Percentiles rank a stretch among this genome's conserved stretches.
Evolutionary conservation across 2,797 vertebrate species (phyloP).

Genomic region (Calcarius lapponicus): DNA sequence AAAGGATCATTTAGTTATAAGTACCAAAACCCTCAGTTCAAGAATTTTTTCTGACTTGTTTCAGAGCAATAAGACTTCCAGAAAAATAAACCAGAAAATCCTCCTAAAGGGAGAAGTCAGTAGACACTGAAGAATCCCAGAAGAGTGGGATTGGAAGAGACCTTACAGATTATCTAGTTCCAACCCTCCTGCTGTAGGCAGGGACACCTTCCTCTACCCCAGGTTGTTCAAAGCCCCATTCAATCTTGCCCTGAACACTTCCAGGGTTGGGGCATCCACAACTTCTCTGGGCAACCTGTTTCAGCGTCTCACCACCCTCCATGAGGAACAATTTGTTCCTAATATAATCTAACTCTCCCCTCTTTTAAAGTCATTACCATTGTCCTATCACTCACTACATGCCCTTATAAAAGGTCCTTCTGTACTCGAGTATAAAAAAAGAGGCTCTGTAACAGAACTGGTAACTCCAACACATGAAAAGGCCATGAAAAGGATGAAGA

Average conservation of each 20-base stretch:
- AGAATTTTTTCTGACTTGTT: background rate
- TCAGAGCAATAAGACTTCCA: background rate
- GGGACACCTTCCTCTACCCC: background rate
- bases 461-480: background rate
- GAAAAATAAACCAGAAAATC: background rate
- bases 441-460: background rate
- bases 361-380: background rate
- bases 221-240: background rate
- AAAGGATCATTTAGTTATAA: background rate
- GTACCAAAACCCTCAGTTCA: background rate
- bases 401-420: background rate
- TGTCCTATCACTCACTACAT: background rate
- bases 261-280: background rate
- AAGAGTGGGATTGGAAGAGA: background rate
- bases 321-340: background rate
- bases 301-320: background rate
- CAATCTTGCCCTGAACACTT: accelerated
- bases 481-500: background rate
- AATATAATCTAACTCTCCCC: background rate
- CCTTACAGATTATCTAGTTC: background rate
- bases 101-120: background rate
- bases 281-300: background rate
- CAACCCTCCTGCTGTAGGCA: background rate
- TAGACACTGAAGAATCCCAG: background rate
- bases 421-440: background rate